phyloP scores from a whole-genome alignment of 1,140 invertebrate genomes.

The Anthonomus grandis region DNA sequence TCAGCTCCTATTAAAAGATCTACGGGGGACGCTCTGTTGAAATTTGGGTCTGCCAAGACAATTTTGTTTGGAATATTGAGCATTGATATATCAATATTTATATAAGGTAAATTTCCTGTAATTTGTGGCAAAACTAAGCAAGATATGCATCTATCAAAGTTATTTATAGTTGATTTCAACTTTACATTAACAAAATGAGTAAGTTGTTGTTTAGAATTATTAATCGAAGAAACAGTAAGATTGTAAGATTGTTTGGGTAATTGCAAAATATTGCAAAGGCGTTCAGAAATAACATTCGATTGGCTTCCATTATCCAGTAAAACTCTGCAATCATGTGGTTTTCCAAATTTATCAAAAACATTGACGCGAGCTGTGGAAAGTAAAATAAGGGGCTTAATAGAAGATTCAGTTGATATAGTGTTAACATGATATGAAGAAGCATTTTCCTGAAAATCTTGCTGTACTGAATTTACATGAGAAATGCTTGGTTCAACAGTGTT shows the following conservation, averaged over 20 bases:
- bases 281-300: conserved; percentile 20
- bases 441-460: no score
- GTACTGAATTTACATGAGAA: no score
- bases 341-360: conserved; percentile 3
- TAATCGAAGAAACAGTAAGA: conserved; percentile 7
- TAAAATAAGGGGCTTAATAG: conserved; percentile 10
- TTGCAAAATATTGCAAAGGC: conserved; percentile 1
- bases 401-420: background rate
- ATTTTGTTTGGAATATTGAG: conserved; percentile 23
- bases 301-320: conserved; percentile 25
- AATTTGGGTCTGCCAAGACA: conserved; percentile 33
- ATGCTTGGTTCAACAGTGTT: background rate
- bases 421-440: background rate
- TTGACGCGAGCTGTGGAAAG: conserved; percentile 23
- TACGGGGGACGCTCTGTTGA: conserved; percentile 23
- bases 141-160: background rate
- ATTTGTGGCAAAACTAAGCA: conserved; percentile 18
- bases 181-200: background rate
- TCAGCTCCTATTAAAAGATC: conserved; percentile 32
- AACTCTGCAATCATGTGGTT: conserved; percentile 9
- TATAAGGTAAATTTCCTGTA: conserved; percentile 11
- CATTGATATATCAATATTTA: background rate
- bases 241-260: background rate
- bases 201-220: background rate
- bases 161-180: conserved; percentile 14